phyloP scores from a whole-genome alignment of 2,797 vertebrate species.

The Hirundo rustica region DNA sequence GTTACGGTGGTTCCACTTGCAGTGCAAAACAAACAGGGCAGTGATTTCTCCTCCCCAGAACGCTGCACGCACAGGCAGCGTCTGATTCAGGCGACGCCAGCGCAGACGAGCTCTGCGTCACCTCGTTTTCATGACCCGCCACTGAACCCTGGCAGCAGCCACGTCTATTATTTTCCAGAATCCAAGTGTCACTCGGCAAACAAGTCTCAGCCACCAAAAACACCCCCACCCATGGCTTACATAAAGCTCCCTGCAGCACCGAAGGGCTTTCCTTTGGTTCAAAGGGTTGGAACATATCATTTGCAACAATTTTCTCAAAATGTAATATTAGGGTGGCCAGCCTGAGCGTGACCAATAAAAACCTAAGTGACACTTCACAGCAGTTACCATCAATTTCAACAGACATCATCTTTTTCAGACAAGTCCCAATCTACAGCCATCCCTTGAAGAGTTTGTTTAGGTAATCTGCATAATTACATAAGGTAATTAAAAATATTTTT shows the following conservation, averaged over 20 bases:
- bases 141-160: background rate
- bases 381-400: background rate
- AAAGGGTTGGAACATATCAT: background rate
- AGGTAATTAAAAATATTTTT: background rate
- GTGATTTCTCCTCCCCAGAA: background rate
- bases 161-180: background rate
- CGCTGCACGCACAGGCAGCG: accelerated
- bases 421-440: background rate
- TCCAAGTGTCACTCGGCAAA: background rate
- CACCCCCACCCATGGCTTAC: background rate
- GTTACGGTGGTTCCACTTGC: background rate
- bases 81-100: background rate
- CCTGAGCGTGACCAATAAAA: background rate
- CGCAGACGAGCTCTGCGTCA: background rate
- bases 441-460: background rate
- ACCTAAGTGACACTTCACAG: background rate
- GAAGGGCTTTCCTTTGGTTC: background rate
- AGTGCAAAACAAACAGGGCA: background rate
- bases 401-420: background rate
- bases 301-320: background rate
- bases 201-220: background rate
- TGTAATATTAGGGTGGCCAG: background rate
- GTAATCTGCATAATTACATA: background rate
- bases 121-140: background rate
- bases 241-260: background rate